Base-by-base conservation (phyloP, 2,113 vertebrate species). In the Carlito syrichta region DNA sequence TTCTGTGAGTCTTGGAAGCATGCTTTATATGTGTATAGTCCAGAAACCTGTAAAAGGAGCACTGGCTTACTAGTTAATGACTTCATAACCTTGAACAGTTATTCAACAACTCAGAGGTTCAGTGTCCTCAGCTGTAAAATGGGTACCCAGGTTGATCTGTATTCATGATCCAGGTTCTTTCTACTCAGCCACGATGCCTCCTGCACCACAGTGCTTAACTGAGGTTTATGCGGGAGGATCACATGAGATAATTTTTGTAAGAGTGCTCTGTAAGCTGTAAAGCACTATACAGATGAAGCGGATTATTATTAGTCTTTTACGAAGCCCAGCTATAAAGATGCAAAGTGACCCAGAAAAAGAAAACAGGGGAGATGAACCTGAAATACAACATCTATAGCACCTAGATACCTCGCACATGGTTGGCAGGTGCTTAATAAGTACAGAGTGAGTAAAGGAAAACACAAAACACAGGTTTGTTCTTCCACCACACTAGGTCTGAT, bases 311-410 rank as follows among this genome's bases (percentile, higher is more conserved):
- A 69, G 92, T 91, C 88, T 92, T 97, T 95, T 86, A 94, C 48
- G 71, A 95, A 96, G 74, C 54, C 54, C 83, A 94, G 58, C 32
- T 56, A 95, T 93, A 87, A 93, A 94, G 91, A 97, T 54, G 58
- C 86, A 97, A 96, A 93, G 58, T 95, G 93, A 94, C 91, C 88
- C 91, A 94, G 94, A 96, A 96, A 87, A 96, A 87, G 76, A 93
- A 95, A 96, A 92, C 54, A 83, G 62, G 45, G 38, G 79, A 87
- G 95, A 85, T 20, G 76, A 87, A 94, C 40, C 78, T 95, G 82
- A 96, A 97, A 93, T 48, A 52, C 10, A 87, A 23, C 32, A 82
- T 63, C 45, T n/a, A n/a, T 8, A 40, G 43, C 27, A 16, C 78
- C 62, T 95, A 81, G 85, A 90, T 25, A 58, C 14, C 27, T 45